Evolutionary conservation across 2,888 invertebrate species (phyloP), one percentile per base, ranked within the genome.

Genomic region (Phengaris arion): DNA sequence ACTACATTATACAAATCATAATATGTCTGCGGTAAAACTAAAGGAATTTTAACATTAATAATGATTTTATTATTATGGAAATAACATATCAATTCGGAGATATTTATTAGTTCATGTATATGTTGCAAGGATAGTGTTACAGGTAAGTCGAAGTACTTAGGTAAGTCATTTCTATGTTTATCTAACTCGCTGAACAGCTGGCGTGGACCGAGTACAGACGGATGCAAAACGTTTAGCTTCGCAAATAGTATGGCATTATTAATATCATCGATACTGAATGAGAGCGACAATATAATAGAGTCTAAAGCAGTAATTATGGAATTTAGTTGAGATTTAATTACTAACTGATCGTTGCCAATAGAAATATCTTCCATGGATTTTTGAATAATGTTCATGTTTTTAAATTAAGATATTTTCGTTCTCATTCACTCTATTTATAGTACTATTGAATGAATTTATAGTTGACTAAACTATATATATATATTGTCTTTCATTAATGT

Each of bases 361-460:
- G 69, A 48, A 70, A n/a, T 51, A n/a, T 46, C 15, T 48, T 70
- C 46, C 2, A 70, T 46, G 45, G 51, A 48, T 51, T 70, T 70
- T n/a, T 70, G 69, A 48, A 51, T 70, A 6, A 13, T 70, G 15
- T 70, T 22, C 70, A 70, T 70, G 51, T 51, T 52, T 51, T 70
- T 52, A 22, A 2, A 70, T 51, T 10, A 52, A 52, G 51, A 51
- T 15, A 51, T 51, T 48, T 70, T 70, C 70, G 22, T 70, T 70
- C 52, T 51, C 48, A 51, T 70, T 51, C 15, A 70, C 70, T 15
- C 45, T 70, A 51, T 48, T 51, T 22, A 75, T 59, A 55, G 46
- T 69, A 54, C 22, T 68, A 69, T 75, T 68, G 52, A 75, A 76
- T 72, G 74, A 12, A n/a, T n/a, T 12, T 54, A 74, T 74, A 57